Evolutionary conservation across 2,113 vertebrate genomes (phyloP), one percentile per base, ranked within the genome.

Genomic region (Typhlomys cinereus): DNA sequence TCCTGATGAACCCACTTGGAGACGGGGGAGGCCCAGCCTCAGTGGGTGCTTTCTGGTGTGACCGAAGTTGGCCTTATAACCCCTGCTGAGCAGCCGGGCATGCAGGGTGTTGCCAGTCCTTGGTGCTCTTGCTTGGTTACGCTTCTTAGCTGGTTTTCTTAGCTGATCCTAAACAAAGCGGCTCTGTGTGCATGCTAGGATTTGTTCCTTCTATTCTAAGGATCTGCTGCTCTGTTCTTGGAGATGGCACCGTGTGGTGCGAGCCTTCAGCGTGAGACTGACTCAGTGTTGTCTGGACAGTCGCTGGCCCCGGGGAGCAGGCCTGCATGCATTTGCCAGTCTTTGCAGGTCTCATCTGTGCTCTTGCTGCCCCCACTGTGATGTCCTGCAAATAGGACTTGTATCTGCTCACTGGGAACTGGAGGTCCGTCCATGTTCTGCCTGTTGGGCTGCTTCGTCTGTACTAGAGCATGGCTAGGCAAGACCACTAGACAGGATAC

Each of bases 181-280:
- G 79, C 23, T 13, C 13, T 6, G 11, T 73, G 12, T 34, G 3
- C 12, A 1, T 0, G 4, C 39, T 5, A 2, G 41, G 34, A 0
- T 76, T 44, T 29, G 21, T 36, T 23, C 27, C 6, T 1, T 52
- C n/a, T 20, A 7, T 81, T 21, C 54, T 31, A 41, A 17, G 34
- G 34, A 54, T 69, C 76, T 18, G 10, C 12, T 31, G 27, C 11
- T 1, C 54, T 46, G 41, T 25, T 71, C 52, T 52, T 52, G n/a
- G 8, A 21, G 7, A 4, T 2, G 20, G 27, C 15, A 36, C 9
- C 9, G 15, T 29, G 23, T 23, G 29, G 31, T 29, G 29, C 46
- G 52, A 59, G 69, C 29, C 23, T 21, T 17, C 36, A 31, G 15
- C 4, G 39, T 46, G 12, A 20, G 27, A 46, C 36, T 59, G 8